Conservation (phyloP, 2,113 vertebrate species). For the Anoplopoma fimbria region DNA sequence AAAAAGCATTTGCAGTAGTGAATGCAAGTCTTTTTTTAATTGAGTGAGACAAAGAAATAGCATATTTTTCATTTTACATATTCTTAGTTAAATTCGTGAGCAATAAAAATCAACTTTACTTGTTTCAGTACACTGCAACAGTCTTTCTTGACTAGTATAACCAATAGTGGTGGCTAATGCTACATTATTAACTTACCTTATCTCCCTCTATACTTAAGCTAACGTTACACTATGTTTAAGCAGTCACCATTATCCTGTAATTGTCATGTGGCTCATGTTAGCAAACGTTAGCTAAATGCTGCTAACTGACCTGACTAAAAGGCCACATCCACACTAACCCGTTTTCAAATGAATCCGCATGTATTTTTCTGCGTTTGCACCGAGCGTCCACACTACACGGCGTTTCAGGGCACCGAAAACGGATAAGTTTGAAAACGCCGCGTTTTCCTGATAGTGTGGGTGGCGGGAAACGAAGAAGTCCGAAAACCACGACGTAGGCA, state of each 20-base stretch:
- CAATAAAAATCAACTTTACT: neutral
- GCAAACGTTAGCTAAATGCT: neutral
- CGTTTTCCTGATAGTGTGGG: no score
- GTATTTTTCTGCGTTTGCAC: no score
- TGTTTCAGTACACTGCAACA: neutral
- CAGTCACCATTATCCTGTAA: neutral
- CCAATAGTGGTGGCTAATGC: neutral
- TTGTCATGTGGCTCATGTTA: neutral
- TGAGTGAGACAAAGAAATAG: neutral
- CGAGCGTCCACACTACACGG: no score
- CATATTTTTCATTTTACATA: neutral
- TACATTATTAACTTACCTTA: neutral
- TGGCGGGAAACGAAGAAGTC: no score
- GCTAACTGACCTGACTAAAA: neutral
- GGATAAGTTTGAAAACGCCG: no score
- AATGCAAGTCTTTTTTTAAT: neutral
- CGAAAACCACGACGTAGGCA: no score
- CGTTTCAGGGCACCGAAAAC: no score
- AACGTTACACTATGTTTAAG: neutral
- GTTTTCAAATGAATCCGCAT: no score
- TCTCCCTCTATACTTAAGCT: neutral
- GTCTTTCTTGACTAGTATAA: neutral
- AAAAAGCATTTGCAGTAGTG: neutral
- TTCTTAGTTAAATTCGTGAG: neutral
- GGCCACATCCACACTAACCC: no score